Conservation (phyloP, 2,113 vertebrate genomes). For the Neomonachus schauinslandi region DNA sequence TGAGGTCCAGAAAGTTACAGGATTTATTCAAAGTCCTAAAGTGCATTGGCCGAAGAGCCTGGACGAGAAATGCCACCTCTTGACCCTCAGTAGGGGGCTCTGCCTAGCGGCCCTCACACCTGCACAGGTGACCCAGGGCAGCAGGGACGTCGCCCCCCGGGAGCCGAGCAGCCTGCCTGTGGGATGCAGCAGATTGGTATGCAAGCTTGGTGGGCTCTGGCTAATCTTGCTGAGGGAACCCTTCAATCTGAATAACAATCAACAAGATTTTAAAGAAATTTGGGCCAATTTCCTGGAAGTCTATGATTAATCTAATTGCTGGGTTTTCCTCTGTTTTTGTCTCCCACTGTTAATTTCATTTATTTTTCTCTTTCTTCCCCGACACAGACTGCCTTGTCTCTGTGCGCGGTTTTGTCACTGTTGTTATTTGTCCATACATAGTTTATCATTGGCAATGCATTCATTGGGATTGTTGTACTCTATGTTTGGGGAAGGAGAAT, state of each 20-base stretch:
- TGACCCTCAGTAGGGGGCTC: not conserved
- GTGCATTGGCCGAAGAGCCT: not conserved
- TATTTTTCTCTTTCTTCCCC: conserved; percentile 82
- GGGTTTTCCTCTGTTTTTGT: conserved; percentile 85
- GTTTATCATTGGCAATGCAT: conserved; percentile 77
- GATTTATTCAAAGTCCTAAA: conserved; percentile 11
- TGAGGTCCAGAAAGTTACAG: not conserved
- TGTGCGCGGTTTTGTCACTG: conserved; percentile 74
- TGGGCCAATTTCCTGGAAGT: conserved; percentile 85
- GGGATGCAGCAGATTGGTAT: conserved; percentile 73
- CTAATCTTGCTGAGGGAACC: conserved; percentile 80
- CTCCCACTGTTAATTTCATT: conserved; percentile 84
- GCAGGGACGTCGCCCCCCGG: not conserved
- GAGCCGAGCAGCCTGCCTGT: not conserved
- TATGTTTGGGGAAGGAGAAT: conserved; percentile 74
- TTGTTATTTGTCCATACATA: conserved; percentile 81
- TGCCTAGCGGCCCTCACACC: not conserved
- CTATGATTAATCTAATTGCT: conserved; percentile 85
- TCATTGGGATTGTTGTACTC: conserved; percentile 75
- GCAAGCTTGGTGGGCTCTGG: conserved; percentile 78
- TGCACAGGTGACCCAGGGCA: not conserved
- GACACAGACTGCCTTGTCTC: conserved; percentile 81
- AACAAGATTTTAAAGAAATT: conserved; percentile 85
- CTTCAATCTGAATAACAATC: conserved; percentile 85
- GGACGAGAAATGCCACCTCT: not conserved